phyloP scores from a whole-genome alignment of 2,797 vertebrate species.

The Lates japonicus region DNA sequence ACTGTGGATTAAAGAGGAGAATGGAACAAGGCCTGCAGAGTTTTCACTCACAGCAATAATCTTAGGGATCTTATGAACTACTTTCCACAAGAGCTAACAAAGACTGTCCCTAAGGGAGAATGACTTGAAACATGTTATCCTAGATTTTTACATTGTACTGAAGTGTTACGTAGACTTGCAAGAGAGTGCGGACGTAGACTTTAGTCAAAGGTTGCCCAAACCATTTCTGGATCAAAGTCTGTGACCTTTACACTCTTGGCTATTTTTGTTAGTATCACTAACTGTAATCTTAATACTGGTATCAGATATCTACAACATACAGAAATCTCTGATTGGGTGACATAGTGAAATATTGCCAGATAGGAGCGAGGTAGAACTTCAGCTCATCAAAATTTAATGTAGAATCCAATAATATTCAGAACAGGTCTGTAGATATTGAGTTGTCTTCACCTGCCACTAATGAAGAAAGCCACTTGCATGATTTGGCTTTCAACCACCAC shows the following conservation, averaged over 20 bases:
- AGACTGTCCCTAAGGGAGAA: conserved; percentile 29
- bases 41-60: conserved; percentile 49
- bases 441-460: not conserved
- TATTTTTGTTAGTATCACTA: not conserved
- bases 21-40: conserved; percentile 36
- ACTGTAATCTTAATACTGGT: not conserved
- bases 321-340: not conserved
- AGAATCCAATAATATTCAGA: not conserved
- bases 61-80: conserved; percentile 40
- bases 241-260: not conserved
- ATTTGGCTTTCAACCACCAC: not conserved
- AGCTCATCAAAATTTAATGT: too few species aligned
- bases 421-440: not conserved
- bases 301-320: not conserved
- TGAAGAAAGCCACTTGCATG: not conserved
- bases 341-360: not conserved
- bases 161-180: conserved; percentile 4
- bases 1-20: conserved; percentile 41
- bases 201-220: not conserved
- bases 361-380: not conserved
- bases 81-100: conserved; percentile 48
- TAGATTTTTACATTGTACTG: conserved; percentile 28
- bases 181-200: not conserved
- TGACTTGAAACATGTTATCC: conserved; percentile 40
- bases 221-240: conserved; percentile 10